Conservation (phyloP, 2,888 invertebrate genomes). For the Operophtera brumata region DNA sequence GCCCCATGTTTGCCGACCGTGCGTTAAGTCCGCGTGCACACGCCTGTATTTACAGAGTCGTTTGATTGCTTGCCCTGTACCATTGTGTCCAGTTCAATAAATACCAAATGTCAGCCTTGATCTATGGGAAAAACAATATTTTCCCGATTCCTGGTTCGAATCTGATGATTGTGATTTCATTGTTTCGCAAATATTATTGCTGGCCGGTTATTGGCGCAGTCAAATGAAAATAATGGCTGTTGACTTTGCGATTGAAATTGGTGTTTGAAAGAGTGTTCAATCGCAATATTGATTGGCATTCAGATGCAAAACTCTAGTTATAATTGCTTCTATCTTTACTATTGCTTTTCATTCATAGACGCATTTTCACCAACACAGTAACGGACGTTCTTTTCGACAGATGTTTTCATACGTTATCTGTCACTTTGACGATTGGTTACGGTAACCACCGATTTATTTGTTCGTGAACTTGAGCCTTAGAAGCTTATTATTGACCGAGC, state of each 20-base stretch:
- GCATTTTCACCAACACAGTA: too few species aligned
- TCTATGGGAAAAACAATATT: conserved; percentile 48
- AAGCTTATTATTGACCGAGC: too few species aligned
- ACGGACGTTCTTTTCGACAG: too few species aligned
- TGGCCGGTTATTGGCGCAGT: conserved; percentile 20
- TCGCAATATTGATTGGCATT: not conserved
- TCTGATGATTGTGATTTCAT: conserved; percentile 24
- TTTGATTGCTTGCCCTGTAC: conserved; percentile 27
- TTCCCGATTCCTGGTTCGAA: conserved; percentile 36
- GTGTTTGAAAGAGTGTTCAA: not conserved
- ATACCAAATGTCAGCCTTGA: conserved; percentile 27
- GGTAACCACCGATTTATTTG: too few species aligned
- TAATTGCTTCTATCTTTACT: too few species aligned
- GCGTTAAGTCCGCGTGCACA: conserved; percentile 41
- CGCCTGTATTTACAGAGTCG: conserved; percentile 28
- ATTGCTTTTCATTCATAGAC: too few species aligned
- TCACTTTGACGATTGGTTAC: too few species aligned
- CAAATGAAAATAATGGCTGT: conserved; percentile 13
- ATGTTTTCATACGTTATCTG: too few species aligned
- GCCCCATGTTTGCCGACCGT: conserved; percentile 59
- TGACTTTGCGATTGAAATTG: conserved; percentile 1
- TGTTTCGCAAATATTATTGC: conserved; percentile 41
- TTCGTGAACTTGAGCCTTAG: too few species aligned
- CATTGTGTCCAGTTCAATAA: conserved; percentile 29
- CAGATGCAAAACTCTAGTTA: too few species aligned